phyloP scores from a whole-genome alignment of 2,888 invertebrate species.

The Drosophila aldrichi region DNA sequence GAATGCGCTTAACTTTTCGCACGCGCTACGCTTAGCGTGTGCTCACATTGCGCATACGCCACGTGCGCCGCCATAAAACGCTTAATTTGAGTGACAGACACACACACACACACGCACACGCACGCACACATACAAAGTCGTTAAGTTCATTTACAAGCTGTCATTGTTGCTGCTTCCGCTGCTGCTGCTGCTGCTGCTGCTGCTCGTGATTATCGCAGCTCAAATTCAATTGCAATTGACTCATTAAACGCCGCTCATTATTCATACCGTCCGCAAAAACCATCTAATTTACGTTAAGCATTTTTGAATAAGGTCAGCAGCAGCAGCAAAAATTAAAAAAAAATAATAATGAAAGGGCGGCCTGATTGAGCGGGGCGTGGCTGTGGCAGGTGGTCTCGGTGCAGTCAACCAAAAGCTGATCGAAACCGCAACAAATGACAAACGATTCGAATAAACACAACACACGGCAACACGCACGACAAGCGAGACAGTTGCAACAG shows the following conservation, averaged over 20 bases:
- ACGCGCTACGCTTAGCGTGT: constrained; percentile 43
- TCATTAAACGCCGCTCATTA: constrained; percentile 72
- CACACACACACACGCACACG: background rate
- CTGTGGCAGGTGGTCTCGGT: constrained; percentile 17
- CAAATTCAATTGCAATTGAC: constrained; percentile 73
- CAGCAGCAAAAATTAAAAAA: background rate
- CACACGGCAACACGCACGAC: constrained; percentile 13
- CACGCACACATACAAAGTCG: background rate
- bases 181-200: constrained; percentile 12
- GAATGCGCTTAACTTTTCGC: constrained; percentile 55
- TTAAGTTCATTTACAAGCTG: constrained; percentile 46
- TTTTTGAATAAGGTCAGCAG: constrained; percentile 73
- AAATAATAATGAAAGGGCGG: constrained; percentile 7
- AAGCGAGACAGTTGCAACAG: background rate
- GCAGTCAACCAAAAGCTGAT: constrained; percentile 67
- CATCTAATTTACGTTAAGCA: constrained; percentile 79
- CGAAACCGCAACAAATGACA: constrained; percentile 79
- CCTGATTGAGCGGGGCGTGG: background rate
- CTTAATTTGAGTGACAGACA: constrained; percentile 65
- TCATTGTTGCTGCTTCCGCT: constrained; percentile 27
- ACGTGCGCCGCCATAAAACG: constrained; percentile 59
- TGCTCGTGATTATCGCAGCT: constrained; percentile 44
- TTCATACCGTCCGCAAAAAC: constrained; percentile 72
- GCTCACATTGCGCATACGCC: constrained; percentile 60
- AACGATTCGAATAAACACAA: constrained; percentile 68